Base-by-base conservation (phyloP, 2,797 vertebrate genomes). In the Falco biarmicus region DNA sequence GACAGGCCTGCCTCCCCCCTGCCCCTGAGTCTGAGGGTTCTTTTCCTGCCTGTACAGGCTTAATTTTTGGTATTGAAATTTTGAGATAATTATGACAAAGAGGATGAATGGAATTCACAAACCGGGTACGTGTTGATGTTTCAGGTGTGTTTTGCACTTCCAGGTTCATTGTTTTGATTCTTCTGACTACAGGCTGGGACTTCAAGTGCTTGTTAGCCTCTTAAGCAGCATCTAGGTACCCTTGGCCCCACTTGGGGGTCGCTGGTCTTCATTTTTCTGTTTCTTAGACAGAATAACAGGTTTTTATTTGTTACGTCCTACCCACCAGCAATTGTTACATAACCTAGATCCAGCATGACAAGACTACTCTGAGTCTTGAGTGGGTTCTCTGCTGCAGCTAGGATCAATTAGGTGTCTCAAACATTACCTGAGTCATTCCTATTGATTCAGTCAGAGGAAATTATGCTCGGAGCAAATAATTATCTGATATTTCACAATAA, bases 11-110 rank as follows among this genome's bases (percentile, higher is more conserved):
- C 43, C 7, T 1, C 6, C 26, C 9, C 5, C 4, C 8, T 43
- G 43, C 6, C 7, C 11, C 4, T 2, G 2, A 25, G 29, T 31
- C 18, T 54, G 47, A 56, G 61, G 29, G 25, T 2, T 1, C 6
- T 32, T 37, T 78, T 56, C 54, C 39, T 82, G 20, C 48, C 60
- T 85, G 4, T 64, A 26, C 28, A 68, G 43, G 39, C 39, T 86
- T 82, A 16, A 43, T 14, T 82, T 69, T 59, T 51, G 45, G 18
- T 50, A 20, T 20, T 48, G 73, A 45, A 79, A 13, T 50, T 85
- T 77, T 61, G 53, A 81, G 82, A 20, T 70, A 39, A 57, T 64
- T 21, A 11, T 34, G 25, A 41, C 60, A 37, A 64, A 9, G 24
- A 37, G 13, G 57, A 39, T n/a, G 56, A 60, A 34, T 14, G 12